Evolutionary conservation across 1,140 invertebrate species (phyloP).

Genomic region (Drosophila tani): DNA sequence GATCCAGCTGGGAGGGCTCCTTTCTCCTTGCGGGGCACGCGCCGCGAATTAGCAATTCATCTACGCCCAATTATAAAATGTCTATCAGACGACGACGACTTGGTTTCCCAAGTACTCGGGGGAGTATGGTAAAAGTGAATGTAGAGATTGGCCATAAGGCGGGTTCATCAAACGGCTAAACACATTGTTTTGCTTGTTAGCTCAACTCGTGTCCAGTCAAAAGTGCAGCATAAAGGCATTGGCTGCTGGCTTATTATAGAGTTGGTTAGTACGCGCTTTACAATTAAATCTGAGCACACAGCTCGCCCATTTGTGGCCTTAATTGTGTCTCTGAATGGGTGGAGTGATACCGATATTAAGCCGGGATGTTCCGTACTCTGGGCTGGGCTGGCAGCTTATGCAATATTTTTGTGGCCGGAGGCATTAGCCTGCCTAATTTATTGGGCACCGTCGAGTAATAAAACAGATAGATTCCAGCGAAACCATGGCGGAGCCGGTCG

Average conservation of each 20-base stretch:
- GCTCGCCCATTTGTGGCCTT: not conserved
- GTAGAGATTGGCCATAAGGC: slow-evolving; percentile 20
- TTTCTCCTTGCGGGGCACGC: slow-evolving; percentile 3
- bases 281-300: slow-evolving; percentile 22
- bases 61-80: slow-evolving; percentile 45
- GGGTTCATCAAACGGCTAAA: slow-evolving; percentile 39
- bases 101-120: not conserved
- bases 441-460: slow-evolving; percentile 11
- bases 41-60: slow-evolving; percentile 48
- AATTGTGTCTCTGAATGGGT: not conserved
- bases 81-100: not conserved
- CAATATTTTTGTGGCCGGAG: slow-evolving; percentile 7
- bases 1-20: not conserved
- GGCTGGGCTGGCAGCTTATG: slow-evolving; percentile 5
- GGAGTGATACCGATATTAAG: not conserved
- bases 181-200: slow-evolving; percentile 28
- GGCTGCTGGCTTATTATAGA: slow-evolving; percentile 22
- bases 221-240: slow-evolving; percentile 44
- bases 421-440: slow-evolving; percentile 23
- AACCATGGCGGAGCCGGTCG: slow-evolving; percentile 20
- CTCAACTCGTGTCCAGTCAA: slow-evolving; percentile 50
- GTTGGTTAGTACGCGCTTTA: slow-evolving; percentile 26
- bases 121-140: slow-evolving; percentile 54
- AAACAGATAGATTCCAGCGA: slow-evolving; percentile 5
- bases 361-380: not conserved